Evolutionary conservation across 2,888 invertebrate species (phyloP), one percentile per base, ranked within the genome.

Genomic region (Drosophila ustulata): DNA sequence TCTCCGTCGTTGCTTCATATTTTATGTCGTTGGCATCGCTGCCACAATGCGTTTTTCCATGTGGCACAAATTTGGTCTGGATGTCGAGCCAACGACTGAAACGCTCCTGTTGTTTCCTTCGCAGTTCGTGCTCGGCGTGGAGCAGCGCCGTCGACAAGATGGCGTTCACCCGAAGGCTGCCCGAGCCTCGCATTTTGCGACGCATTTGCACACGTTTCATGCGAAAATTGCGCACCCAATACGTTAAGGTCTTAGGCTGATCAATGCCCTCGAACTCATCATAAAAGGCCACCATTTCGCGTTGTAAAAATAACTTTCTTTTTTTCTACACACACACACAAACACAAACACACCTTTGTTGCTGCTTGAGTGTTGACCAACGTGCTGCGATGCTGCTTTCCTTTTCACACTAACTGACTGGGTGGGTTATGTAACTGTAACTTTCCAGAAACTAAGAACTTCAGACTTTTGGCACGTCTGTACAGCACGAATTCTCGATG

Each of bases 211-310:
- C 88, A 88, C 93, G 94, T 90, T 94, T 94, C 62, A 92, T 84
- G 75, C 93, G 93, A 66, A 94, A 93, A 90, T 93, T 92, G 47
- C 91, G 93, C 66, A 94, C 94, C 94, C 94, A 94, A 84, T 93
- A 92, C 32, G 84, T 80, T 18, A 92, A 75, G 1, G 91, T 92
- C 76, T 89, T 88, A 18, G 89, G 89, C 64, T 87, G 85, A 41
- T 75, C 75, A 37, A 61, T 50, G 50, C 74, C 78, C 32, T 89
- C 82, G 32, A 65, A 82, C 51, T 84, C 77, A 52, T 88, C 77
- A 39, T 70, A 74, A 66, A 71, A 80, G 23, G 83, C 82, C 66
- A 83, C 79, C 90, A 90, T 88, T 57, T 49, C 63, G 49, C 18
- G 62, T 46, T 67, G 4, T 46, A 41, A 49, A 26, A 68, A 55